Base-by-base conservation (phyloP, 2,113 vertebrate species). In the Otolemur garnettii region DNA sequence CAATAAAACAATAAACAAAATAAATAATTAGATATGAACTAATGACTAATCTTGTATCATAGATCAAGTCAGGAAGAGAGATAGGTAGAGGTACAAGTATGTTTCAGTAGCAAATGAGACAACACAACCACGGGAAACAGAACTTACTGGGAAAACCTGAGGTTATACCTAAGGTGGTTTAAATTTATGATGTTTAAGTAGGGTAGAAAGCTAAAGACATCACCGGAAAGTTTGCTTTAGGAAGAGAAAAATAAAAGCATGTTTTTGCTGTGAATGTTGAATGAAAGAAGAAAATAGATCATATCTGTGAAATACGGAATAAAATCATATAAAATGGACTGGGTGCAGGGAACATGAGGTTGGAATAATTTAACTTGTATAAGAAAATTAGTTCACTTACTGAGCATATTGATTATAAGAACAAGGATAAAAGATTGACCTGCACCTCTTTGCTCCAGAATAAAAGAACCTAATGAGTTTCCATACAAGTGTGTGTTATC, bases 21-120 rank as follows among this genome's bases (percentile, higher is more conserved):
- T 53, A 93, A 92, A 79, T 90, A 92, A 96, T 96, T 90, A 92
- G 42, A 88, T 72, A 71, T n/a, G 82, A 85, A 82, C 77, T 33
- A 74, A 91, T 69, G 66, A 66, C 30, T 95, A 10, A 17, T 79
- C 38, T 74, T 78, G 35, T 91, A 59, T 66, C 38, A 94, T 24
- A 96, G 60, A 88, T 79, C 55, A 95, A 92, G 84, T 93, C 66
- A 93, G 60, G 18, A 87, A 75, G 69, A 71, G 35, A 92, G 35
- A 28, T 1, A 35, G 42, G 74, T 55, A 92, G 26, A 96, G 68
- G 28, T 60, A 79, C 80, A 94, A 83, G 60, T 75, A 33, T 35
- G 26, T 89, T 91, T 95, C 50, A 85, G 90, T 93, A 96, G 42
- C 42, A 90, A 95, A 64, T n/a, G 50, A 94, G 30, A 57, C 21